These are phyloP conservation scores for Arctocebus calabarensis DNA, from an alignment of 2,797 vertebrate species.

Conservation along the genomic window DNA sequence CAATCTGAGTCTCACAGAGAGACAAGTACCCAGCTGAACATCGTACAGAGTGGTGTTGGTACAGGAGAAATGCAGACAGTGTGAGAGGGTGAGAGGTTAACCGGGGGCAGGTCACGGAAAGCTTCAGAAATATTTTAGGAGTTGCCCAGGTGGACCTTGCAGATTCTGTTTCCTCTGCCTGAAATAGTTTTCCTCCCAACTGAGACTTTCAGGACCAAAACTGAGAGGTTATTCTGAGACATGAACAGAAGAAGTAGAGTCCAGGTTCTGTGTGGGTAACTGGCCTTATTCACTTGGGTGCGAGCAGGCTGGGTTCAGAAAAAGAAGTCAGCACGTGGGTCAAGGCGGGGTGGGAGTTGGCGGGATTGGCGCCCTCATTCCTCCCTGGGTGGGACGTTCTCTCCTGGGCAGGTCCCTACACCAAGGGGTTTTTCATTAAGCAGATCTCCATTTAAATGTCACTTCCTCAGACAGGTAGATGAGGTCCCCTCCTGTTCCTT, in stretches of 20 bases:
- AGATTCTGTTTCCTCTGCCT: conserved; percentile 17
- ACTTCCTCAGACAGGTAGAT: background rate
- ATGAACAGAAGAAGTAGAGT: too few relatives aligned
- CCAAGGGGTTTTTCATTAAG: background rate
- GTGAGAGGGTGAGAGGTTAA: background rate
- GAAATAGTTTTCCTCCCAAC: conserved; percentile 3
- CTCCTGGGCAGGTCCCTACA: too few relatives aligned
- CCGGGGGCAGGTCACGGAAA: background rate
- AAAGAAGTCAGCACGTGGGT: too few relatives aligned
- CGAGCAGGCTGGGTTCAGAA: too few relatives aligned
- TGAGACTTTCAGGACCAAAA: too few relatives aligned
- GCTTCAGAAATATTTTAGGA: background rate
- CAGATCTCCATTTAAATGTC: background rate
- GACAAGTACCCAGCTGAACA: background rate
- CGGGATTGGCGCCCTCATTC: too few relatives aligned
- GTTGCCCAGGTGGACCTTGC: background rate
- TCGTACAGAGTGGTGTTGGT: background rate
- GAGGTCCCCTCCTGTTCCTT: background rate
- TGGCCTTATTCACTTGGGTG: too few relatives aligned
- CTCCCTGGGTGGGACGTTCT: too few relatives aligned
- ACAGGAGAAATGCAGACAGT: too few relatives aligned
- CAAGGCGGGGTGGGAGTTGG: too few relatives aligned
- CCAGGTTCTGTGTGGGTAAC: too few relatives aligned
- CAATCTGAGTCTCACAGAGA: background rate
- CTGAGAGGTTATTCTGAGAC: too few relatives aligned